phyloP scores from a whole-genome alignment of 2,888 invertebrate genomes.

The Phyllotreta striolata region DNA sequence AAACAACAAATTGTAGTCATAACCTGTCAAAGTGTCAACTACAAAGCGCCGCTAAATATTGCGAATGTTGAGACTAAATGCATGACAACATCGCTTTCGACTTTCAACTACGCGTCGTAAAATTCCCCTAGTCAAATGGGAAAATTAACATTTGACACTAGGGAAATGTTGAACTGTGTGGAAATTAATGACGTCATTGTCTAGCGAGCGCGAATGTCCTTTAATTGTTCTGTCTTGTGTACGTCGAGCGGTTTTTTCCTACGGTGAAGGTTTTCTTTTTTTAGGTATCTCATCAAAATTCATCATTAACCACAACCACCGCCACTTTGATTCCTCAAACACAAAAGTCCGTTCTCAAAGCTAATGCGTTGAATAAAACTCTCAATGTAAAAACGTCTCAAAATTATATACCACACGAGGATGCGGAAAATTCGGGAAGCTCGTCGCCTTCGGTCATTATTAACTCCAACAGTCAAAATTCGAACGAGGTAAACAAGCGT shows the following conservation, averaged over 20 bases:
- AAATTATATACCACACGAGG: conserved; percentile 54
- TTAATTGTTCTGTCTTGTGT: neutral
- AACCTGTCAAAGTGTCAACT: too few relatives aligned
- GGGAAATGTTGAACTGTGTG: too few relatives aligned
- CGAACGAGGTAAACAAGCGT: conserved; percentile 19
- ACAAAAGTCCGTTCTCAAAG: conserved; percentile 5
- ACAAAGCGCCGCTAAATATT: too few relatives aligned
- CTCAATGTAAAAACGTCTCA: conserved; percentile 48
- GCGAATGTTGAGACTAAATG: too few relatives aligned
- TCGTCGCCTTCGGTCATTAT: neutral
- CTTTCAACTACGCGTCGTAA: too few relatives aligned
- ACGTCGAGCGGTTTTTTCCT: neutral
- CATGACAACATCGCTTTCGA: too few relatives aligned
- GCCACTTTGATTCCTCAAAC: conserved; percentile 16
- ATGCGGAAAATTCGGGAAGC: conserved; percentile 20
- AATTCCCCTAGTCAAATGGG: too few relatives aligned
- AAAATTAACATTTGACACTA: too few relatives aligned
- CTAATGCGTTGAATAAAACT: neutral
- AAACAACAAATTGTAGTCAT: too few relatives aligned
- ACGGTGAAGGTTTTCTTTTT: conserved; percentile 17
- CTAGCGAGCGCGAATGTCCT: too few relatives aligned
- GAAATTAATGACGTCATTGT: too few relatives aligned
- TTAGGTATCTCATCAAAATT: conserved; percentile 26
- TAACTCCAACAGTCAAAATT: conserved; percentile 16
- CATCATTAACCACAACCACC: conserved; percentile 18